Evolutionary conservation across 2,113 vertebrate genomes (phyloP).

Genomic region (Alectura lathami): DNA sequence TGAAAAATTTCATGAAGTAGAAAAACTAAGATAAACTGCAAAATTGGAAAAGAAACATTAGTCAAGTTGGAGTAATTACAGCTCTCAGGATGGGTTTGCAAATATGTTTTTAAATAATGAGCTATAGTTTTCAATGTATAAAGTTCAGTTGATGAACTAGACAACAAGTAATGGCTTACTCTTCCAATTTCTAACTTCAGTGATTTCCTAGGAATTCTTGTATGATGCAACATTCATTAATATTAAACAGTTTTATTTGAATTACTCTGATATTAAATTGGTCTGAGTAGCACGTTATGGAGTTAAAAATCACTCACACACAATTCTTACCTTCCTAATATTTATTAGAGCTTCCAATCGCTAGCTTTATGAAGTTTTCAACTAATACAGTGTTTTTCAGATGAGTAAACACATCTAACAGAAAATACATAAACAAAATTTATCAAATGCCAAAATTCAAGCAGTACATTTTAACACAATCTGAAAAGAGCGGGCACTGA

Average conservation of each 20-base stretch:
- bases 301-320: background rate
- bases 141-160: background rate
- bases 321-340: background rate
- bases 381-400: background rate
- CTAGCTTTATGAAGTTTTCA: background rate
- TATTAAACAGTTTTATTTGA: conserved; percentile 9
- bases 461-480: background rate
- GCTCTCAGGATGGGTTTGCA: background rate
- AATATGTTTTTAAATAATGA: background rate
- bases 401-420: background rate
- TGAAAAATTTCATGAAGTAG: background rate
- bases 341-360: background rate
- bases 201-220: conserved; percentile 14
- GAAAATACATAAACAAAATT: background rate
- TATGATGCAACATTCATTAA: background rate
- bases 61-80: background rate
- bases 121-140: background rate
- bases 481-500: background rate
- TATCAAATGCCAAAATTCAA: background rate
- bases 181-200: background rate
- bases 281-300: background rate
- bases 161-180: background rate
- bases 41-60: background rate
- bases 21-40: background rate
- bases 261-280: background rate